Conservation (phyloP, 2,888 invertebrate species). For the Pecten maximus region DNA sequence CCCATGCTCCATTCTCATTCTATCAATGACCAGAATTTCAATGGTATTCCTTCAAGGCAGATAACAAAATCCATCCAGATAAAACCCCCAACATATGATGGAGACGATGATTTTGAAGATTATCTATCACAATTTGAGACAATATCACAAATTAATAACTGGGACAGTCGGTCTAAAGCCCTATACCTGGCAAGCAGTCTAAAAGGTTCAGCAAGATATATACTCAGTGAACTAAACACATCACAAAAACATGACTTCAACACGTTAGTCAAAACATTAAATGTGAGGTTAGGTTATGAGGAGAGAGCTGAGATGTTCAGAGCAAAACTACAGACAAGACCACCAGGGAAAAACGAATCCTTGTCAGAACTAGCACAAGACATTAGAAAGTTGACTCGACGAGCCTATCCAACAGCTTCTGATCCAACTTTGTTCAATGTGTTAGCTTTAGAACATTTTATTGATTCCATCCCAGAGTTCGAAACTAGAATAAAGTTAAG, state of each 20-base stretch:
- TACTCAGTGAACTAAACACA: conserved; percentile 46
- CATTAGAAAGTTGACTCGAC: conserved; percentile 54
- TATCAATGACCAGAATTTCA: too few species aligned
- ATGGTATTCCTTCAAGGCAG: too few species aligned
- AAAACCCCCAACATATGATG: too few species aligned
- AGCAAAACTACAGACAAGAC: conserved; percentile 49
- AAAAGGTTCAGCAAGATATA: conserved; percentile 39
- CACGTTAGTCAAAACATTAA: conserved; percentile 45
- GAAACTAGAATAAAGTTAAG: conserved; percentile 54
- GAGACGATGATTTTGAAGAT: too few species aligned
- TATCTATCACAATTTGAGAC: too few species aligned
- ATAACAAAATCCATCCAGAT: too few species aligned
- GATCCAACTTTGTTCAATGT: conserved; percentile 47
- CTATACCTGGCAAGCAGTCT: conserved; percentile 53
- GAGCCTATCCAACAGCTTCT: conserved; percentile 54
- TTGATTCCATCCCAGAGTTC: conserved; percentile 55
- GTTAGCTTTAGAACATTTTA: conserved; percentile 55
- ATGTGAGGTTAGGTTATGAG: conserved; percentile 49
- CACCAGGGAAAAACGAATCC: conserved; percentile 51
- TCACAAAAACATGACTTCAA: conserved; percentile 44
- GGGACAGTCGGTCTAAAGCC: not conserved
- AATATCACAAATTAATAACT: too few species aligned
- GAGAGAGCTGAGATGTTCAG: conserved; percentile 54
- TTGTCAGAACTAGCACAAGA: conserved; percentile 55
- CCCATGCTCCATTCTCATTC: too few species aligned